Evolutionary conservation across 2,888 invertebrate species (phyloP), one percentile per base, ranked within the genome.

Genomic region (Erpobdella octoculata): DNA sequence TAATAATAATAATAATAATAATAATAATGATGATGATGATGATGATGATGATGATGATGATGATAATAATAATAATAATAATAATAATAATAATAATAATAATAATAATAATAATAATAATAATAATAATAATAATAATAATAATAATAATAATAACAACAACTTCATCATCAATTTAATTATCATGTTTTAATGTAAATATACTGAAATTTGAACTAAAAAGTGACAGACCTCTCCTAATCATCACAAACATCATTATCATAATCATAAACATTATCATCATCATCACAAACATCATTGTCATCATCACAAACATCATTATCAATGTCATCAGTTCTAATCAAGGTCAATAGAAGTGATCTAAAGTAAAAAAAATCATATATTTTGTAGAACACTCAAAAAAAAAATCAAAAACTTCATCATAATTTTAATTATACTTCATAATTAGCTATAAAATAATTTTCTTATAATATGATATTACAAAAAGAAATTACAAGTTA

Each of bases 211-310:
- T n/a, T n/a, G n/a, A n/a, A n/a, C n/a, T n/a, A n/a, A n/a, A 53
- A 25, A 8, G 18, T 53, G 1, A 18, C 8, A 53, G 53, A 28
- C 5, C 35, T 21, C 25, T 31, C 69, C 12, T 18, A 12, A 58
- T 36, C 58, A n/a, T 41, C 69, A 33, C 58, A 53, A 1, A 58
- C 69, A 5, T 36, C 69, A 28, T 69, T 33, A 31, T 41, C 37
- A 4, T 68, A 33, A 2, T 41, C 58, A 31, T 36, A 53, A 28
- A n/a, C 28, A 21, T 58, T 21, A 21, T 58, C 59, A 28, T 58
- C 59, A 28, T 58, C 59, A 28, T 58, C 59, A 58, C 28, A 12
- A 58, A 12, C 21, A 58, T 21, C 59, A 58, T 62, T 1, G 12
- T 62, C 35, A 62, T 35, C 35, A 31, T 9, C 62, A n/a, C 8